A percentile compares a stretch with the other conserved stretches of the same genome.
Evolutionary conservation across 2,797 vertebrate genomes (phyloP).

Genomic region (Centropyge bicolor): DNA sequence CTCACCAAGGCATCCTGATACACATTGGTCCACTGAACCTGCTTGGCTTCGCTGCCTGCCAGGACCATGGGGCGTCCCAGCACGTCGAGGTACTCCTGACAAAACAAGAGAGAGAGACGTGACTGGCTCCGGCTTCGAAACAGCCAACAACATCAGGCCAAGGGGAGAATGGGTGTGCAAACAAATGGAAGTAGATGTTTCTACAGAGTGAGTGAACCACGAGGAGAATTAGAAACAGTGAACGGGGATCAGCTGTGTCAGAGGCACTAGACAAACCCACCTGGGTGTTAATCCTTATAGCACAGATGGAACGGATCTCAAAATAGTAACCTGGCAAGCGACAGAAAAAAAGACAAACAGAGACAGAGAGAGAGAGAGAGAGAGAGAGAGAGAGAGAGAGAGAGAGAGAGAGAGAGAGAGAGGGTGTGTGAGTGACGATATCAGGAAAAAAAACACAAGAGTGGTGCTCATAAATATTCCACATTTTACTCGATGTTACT

Average conservation of each 20-base stretch:
- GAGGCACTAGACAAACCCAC: slow-evolving; percentile 84
- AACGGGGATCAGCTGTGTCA: slow-evolving; percentile 71
- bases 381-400: slow-evolving; percentile 32
- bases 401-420: slow-evolving; percentile 26
- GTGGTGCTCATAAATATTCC: slow-evolving; percentile 65
- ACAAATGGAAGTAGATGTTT: slow-evolving; percentile 51
- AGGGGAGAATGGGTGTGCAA: slow-evolving; percentile 27
- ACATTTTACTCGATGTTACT: slow-evolving; percentile 63
- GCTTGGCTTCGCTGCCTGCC: slow-evolving; percentile 95
- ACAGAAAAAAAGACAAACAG: slow-evolving; percentile 53
- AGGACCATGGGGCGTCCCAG: slow-evolving; percentile 98
- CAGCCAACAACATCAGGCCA: slow-evolving; percentile 37
- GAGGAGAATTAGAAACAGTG: slow-evolving; percentile 45
- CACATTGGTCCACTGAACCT: slow-evolving; percentile 99
- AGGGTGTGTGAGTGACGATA: slow-evolving; percentile 45
- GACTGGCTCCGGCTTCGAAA: slow-evolving; percentile 29
- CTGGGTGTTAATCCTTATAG: slow-evolving; percentile 99
- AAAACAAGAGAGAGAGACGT: slow-evolving; percentile 60
- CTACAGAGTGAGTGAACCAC: slow-evolving; percentile 30
- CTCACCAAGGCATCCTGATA: slow-evolving; percentile 98
- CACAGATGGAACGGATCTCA: slow-evolving; percentile 98
- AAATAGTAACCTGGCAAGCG: slow-evolving; percentile 95
- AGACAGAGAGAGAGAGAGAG: slow-evolving; percentile 35
- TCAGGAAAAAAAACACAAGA: slow-evolving; percentile 41
- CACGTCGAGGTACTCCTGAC: slow-evolving; percentile 97